Percentiles rank a stretch among this genome's conserved stretches.
Evolutionary conservation across 2,888 invertebrate genomes (phyloP).

Genomic region (Dorcus hopei): DNA sequence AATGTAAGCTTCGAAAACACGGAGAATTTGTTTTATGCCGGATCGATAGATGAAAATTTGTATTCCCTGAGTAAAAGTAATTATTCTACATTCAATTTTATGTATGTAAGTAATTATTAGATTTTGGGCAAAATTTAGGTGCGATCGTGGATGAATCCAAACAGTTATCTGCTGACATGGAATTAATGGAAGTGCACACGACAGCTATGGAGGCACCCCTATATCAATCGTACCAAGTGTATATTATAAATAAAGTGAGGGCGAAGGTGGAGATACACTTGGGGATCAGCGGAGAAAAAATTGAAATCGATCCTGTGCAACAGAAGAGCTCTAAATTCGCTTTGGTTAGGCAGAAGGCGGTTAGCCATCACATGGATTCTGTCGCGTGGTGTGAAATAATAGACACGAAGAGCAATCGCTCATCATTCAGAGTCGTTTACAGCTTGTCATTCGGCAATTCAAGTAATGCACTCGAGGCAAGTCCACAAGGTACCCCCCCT

Average conservation of each 20-base stretch:
- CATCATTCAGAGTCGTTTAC: conserved; percentile 72
- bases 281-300: conserved; percentile 84
- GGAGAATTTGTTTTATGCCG: conserved; percentile 18
- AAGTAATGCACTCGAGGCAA: conserved; percentile 1
- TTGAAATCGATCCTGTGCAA: conserved; percentile 84
- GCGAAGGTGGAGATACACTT: conserved; percentile 82
- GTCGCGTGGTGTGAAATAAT: conserved; percentile 84
- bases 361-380: conserved; percentile 80
- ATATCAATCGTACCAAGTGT: conserved; percentile 78
- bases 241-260: conserved; percentile 74
- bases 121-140: background rate
- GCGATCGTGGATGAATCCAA: conserved; percentile 38
- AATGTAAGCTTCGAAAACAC: conserved; percentile 41
- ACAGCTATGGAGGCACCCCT: conserved; percentile 82
- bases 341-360: conserved; percentile 65
- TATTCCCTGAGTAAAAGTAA: background rate
- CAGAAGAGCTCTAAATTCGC: conserved; percentile 61
- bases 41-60: conserved; percentile 15
- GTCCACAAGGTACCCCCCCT: background rate
- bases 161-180: conserved; percentile 53
- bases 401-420: conserved; percentile 71
- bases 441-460: conserved; percentile 46
- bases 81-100: background rate
- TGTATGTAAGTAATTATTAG: background rate
- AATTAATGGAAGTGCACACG: conserved; percentile 69